Percentiles rank a stretch among this genome's conserved stretches.
Conservation (phyloP, 2,888 invertebrate species). For the Fragum whitleyi region DNA sequence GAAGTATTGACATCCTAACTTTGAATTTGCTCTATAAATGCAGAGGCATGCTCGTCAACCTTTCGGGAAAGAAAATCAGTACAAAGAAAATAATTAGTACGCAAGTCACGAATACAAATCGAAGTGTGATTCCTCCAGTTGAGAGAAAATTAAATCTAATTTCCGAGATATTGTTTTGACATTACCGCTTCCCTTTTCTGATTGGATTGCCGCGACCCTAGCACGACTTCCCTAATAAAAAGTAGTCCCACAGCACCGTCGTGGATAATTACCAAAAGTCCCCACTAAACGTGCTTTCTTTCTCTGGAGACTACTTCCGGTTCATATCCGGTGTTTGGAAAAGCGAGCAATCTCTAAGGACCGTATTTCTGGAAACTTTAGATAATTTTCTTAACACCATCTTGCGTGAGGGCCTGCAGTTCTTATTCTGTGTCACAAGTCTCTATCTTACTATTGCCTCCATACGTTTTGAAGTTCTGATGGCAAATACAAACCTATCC, state of each 20-base stretch:
- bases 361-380: constrained; percentile 62
- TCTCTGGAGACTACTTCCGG: constrained; percentile 64
- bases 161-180: constrained; percentile 69
- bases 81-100: constrained; percentile 63
- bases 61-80: constrained; percentile 42
- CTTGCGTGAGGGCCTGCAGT: constrained; percentile 57
- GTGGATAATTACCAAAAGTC: constrained; percentile 61
- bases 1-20: background rate
- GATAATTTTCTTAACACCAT: constrained; percentile 63
- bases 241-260: constrained; percentile 61
- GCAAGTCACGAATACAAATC: constrained; percentile 66
- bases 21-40: constrained; percentile 10
- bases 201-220: constrained; percentile 62
- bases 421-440: constrained; percentile 28
- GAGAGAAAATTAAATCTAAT: constrained; percentile 68
- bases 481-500: background rate
- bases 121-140: constrained; percentile 63
- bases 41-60: background rate
- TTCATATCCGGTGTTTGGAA: constrained; percentile 66
- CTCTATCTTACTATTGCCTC: background rate
- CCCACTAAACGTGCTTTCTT: constrained; percentile 59
- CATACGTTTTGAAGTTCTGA: constrained; percentile 12
- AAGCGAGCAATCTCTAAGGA: constrained; percentile 58
- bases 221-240: constrained; percentile 62
- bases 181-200: constrained; percentile 61